phyloP scores from a whole-genome alignment of 2,888 invertebrate genomes.

The Priocnemis perturbator region DNA sequence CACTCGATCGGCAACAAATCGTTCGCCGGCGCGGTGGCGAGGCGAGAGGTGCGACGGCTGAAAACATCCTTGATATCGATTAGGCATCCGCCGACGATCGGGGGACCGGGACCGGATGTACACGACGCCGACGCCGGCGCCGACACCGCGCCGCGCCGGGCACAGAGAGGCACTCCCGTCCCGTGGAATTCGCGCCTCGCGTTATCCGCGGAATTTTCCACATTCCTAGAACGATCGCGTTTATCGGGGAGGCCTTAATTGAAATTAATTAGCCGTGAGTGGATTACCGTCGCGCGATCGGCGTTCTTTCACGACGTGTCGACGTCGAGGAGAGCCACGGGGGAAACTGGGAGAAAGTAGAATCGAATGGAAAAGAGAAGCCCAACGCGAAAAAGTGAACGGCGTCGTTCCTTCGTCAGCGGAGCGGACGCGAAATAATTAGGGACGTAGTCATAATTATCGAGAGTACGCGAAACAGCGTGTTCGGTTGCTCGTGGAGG shows the following conservation, averaged over 20 bases:
- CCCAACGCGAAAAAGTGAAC: neutral
- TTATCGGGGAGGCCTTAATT: constrained; percentile 24
- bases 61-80: constrained; percentile 24
- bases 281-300: constrained; percentile 3
- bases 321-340: neutral
- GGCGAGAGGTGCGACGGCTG: constrained; percentile 5
- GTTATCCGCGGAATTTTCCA: constrained; percentile 27
- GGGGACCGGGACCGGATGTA: neutral
- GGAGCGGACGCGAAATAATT: neutral
- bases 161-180: neutral
- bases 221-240: constrained; percentile 18
- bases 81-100: neutral
- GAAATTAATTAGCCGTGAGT: constrained; percentile 30
- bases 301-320: constrained; percentile 3
- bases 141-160: too few relatives aligned
- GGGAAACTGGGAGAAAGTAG: neutral
- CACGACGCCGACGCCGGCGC: neutral
- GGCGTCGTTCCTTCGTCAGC: neutral
- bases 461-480: too few relatives aligned
- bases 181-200: constrained; percentile 10
- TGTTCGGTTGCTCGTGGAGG: too few relatives aligned
- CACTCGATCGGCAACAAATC: too few relatives aligned
- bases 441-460: too few relatives aligned
- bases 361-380: neutral
- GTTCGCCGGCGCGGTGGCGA: too few relatives aligned